Conservation (phyloP, 2,888 invertebrate species). For the Agriopis leucophaearia region DNA sequence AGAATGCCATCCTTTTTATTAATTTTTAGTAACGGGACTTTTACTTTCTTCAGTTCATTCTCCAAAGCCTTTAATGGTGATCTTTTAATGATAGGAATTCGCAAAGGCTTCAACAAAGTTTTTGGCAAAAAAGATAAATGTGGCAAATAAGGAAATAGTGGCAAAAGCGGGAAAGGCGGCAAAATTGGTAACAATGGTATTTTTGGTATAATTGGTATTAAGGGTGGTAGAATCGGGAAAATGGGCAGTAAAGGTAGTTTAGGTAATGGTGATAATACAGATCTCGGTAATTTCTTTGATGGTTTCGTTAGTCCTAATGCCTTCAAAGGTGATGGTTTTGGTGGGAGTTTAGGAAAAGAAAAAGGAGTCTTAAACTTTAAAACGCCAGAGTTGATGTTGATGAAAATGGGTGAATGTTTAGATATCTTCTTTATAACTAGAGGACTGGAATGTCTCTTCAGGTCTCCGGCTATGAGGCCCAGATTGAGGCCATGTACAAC, state of each 20-base stretch:
- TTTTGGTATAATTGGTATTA: slow-evolving; percentile 48
- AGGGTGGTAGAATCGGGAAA: slow-evolving; percentile 44
- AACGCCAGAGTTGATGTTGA: slow-evolving; percentile 59
- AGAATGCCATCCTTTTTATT: slow-evolving; percentile 49
- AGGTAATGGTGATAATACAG: slow-evolving; percentile 47
- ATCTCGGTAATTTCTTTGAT: slow-evolving; percentile 42
- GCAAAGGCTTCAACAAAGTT: slow-evolving; percentile 52
- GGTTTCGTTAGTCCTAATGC: slow-evolving; percentile 28
- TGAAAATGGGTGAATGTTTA: slow-evolving; percentile 61
- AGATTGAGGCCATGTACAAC: slow-evolving; percentile 51
- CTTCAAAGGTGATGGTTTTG: slow-evolving; percentile 47
- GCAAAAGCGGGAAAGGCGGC: slow-evolving; percentile 45
- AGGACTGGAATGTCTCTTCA: slow-evolving; percentile 57
- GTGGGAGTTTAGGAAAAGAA: slow-evolving; percentile 48
- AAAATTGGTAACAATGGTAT: slow-evolving; percentile 47
- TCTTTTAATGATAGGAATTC: slow-evolving; percentile 55
- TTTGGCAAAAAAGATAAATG: slow-evolving; percentile 29
- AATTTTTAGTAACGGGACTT: slow-evolving; percentile 39
- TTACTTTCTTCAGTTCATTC: slow-evolving; percentile 52
- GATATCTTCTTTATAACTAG: slow-evolving; percentile 58
- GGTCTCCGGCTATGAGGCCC: slow-evolving; percentile 63
- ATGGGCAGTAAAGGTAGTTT: slow-evolving; percentile 46
- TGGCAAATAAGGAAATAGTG: slow-evolving; percentile 27
- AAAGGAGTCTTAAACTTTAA: slow-evolving; percentile 44
- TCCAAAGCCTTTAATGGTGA: slow-evolving; percentile 52